Conservation (phyloP, 2,113 vertebrate species). For the Nanger granti region DNA sequence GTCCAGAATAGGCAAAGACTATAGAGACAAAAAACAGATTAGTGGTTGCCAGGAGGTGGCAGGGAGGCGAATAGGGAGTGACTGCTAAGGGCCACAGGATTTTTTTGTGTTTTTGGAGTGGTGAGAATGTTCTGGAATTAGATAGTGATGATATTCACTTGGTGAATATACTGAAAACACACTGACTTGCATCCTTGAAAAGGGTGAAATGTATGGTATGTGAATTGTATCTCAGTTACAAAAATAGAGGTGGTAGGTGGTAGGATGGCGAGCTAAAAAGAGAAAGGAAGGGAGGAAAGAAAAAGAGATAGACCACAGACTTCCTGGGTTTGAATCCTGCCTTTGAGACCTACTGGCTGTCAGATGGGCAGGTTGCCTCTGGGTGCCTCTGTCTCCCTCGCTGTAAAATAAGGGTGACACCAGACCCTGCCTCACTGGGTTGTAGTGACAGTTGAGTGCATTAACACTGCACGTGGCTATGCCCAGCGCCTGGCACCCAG, state of each 20-base stretch:
- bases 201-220: not conserved
- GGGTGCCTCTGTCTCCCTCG: not conserved
- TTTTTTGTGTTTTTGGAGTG: not conserved
- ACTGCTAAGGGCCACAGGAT: not conserved
- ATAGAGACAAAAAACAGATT: not conserved
- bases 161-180: not conserved
- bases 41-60: not conserved
- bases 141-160: not conserved
- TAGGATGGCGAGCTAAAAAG: not conserved
- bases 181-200: not conserved
- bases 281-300: not conserved
- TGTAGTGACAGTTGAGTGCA: not conserved
- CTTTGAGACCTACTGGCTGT: not conserved
- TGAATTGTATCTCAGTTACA: not conserved
- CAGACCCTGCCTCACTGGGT: not conserved
- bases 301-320: no score
- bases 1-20: not conserved
- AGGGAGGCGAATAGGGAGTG: no score
- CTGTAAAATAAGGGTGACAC: not conserved
- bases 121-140: not conserved
- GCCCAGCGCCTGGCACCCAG: not conserved
- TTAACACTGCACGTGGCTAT: accelerated
- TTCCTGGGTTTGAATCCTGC: not conserved
- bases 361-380: not conserved
- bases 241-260: not conserved